phyloP scores from a whole-genome alignment of 2,888 invertebrate genomes.

The Crematogaster levior region DNA sequence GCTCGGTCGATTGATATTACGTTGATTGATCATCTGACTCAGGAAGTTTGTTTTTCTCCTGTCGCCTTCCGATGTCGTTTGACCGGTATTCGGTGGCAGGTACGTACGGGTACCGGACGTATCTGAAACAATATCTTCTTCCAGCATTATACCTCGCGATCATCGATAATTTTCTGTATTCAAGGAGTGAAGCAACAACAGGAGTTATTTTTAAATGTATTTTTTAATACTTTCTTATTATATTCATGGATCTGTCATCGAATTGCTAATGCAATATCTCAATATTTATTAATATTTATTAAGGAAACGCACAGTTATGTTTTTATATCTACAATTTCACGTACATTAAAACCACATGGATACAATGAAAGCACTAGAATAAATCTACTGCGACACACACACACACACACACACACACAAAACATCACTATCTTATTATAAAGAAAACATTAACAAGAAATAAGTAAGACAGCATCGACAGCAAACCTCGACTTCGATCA shows the following conservation, averaged over 20 bases:
- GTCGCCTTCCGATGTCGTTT: conserved; percentile 56
- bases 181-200: neutral
- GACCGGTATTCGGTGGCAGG: conserved; percentile 67
- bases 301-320: neutral
- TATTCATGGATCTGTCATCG: neutral
- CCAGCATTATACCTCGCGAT: conserved; percentile 8
- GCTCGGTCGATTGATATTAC: conserved; percentile 47
- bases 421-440: neutral
- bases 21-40: conserved; percentile 69
- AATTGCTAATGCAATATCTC: neutral
- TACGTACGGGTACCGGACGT: conserved; percentile 55
- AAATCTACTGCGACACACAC: too few relatives aligned
- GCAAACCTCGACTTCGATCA: too few relatives aligned
- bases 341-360: neutral
- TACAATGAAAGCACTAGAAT: too few relatives aligned
- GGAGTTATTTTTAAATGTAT: neutral
- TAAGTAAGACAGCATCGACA: neutral
- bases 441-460: neutral
- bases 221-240: neutral
- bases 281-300: neutral
- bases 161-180: conserved; percentile 6
- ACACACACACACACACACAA: too few relatives aligned
- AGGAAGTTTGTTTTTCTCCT: conserved; percentile 52
- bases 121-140: conserved; percentile 57
- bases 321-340: neutral